Evolutionary conservation across 2,797 vertebrate species (phyloP).

Genomic region (Tympanoctomys barrerae): DNA sequence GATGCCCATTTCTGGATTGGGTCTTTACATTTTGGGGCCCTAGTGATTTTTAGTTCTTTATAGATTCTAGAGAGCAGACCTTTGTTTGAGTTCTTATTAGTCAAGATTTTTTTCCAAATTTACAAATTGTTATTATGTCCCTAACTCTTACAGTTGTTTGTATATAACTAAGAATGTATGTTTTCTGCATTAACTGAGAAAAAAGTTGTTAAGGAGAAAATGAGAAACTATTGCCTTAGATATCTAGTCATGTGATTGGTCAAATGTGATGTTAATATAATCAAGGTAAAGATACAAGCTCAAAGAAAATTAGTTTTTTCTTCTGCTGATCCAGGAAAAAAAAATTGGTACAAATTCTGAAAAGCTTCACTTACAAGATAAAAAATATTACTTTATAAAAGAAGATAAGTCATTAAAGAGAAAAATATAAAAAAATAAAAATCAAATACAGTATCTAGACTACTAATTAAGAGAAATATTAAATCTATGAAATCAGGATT

Average conservation of each 20-base stretch:
- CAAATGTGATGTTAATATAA: background rate
- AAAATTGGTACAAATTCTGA: background rate
- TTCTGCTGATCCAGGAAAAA: background rate
- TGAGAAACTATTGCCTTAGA: background rate
- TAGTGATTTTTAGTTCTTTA: too few relatives aligned
- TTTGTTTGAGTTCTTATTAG: too few relatives aligned
- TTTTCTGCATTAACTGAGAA: background rate
- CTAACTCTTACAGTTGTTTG: background rate
- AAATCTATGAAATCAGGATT: background rate
- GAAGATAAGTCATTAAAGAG: background rate
- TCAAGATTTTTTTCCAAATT: too few relatives aligned
- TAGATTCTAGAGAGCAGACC: too few relatives aligned
- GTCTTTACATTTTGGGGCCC: too few relatives aligned
- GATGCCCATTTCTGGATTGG: too few relatives aligned
- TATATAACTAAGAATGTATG: background rate
- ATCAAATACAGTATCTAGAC: background rate
- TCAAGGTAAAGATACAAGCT: background rate
- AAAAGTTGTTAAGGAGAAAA: background rate
- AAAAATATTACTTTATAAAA: background rate
- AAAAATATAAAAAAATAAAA: conserved; percentile 1
- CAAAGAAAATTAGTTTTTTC: background rate
- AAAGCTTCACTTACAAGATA: background rate
- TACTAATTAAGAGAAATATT: conserved; percentile 14
- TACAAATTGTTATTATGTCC: background rate
- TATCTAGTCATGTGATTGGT: background rate